Evolutionary conservation across 1,140 invertebrate species (phyloP).

Genomic region (Aleiodes sp.): DNA sequence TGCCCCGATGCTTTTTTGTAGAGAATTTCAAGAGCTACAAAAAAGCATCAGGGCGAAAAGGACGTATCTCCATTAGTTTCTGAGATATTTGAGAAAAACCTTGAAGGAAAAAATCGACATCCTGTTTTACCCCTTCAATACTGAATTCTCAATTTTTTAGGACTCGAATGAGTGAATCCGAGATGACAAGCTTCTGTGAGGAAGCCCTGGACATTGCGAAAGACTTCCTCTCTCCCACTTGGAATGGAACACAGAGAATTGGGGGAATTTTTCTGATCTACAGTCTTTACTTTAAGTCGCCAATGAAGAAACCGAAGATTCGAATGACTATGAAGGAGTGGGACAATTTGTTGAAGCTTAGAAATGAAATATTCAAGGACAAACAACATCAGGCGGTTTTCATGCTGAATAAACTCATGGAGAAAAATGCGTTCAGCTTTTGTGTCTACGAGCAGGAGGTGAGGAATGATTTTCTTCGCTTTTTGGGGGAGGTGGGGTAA

Average conservation of each 20-base stretch:
- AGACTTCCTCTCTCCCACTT: slow-evolving; percentile 48
- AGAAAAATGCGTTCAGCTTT: slow-evolving; percentile 51
- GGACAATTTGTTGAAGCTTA: slow-evolving; percentile 47
- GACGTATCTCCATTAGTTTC: too few species aligned
- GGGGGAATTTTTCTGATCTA: slow-evolving; percentile 60
- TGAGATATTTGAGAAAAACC: slow-evolving; percentile 12
- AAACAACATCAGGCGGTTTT: slow-evolving; percentile 59
- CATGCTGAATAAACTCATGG: slow-evolving; percentile 57
- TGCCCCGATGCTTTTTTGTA: too few species aligned
- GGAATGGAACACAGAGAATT: slow-evolving; percentile 51
- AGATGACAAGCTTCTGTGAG: slow-evolving; percentile 58
- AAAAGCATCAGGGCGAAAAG: too few species aligned
- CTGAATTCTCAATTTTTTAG: slow-evolving; percentile 41
- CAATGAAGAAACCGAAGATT: slow-evolving; percentile 52
- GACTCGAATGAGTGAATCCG: slow-evolving; percentile 44
- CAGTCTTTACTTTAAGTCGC: slow-evolving; percentile 60
- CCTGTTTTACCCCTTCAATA: too few species aligned
- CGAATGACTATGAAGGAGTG: slow-evolving; percentile 54
- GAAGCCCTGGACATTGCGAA: slow-evolving; percentile 57
- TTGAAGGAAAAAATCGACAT: slow-evolving; percentile 1
- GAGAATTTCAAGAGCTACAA: too few species aligned
- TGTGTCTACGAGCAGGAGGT: slow-evolving; percentile 56
- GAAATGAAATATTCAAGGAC: slow-evolving; percentile 46
- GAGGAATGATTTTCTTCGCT: slow-evolving; percentile 23
- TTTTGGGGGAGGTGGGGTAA: too few species aligned